Conservation (phyloP, 1,140 invertebrate genomes). For the Semibalanus balanoides region DNA sequence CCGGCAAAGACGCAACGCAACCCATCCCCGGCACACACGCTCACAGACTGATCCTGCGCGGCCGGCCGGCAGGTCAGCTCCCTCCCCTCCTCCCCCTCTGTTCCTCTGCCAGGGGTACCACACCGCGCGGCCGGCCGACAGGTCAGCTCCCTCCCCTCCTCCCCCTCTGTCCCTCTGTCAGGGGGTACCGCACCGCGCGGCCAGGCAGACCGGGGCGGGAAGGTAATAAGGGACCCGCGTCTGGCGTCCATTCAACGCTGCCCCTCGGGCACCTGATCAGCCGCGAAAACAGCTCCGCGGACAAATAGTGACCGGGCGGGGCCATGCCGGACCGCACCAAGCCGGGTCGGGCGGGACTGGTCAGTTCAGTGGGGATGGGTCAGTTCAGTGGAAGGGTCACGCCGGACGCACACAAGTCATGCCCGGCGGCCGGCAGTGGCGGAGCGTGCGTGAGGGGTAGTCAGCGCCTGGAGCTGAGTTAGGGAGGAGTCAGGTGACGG, state of each 20-base stretch:
- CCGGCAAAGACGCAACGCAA: slow-evolving; percentile 39
- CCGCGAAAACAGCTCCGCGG: background rate
- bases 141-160: background rate
- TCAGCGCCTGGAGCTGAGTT: background rate
- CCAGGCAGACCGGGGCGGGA: too few species aligned
- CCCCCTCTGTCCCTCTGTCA: background rate
- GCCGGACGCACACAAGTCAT: background rate
- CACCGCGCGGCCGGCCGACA: too few species aligned
- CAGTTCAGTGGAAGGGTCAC: too few species aligned
- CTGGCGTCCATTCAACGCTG: background rate
- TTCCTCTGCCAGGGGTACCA: background rate
- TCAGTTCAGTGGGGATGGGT: too few species aligned
- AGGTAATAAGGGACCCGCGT: too few species aligned
- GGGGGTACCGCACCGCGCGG: too few species aligned
- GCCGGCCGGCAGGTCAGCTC: too few species aligned
- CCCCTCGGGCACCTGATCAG: background rate
- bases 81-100: background rate
- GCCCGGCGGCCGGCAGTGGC: too few species aligned
- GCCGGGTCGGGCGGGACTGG: too few species aligned
- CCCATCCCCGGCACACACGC: slow-evolving; percentile 17
- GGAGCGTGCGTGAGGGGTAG: background rate
- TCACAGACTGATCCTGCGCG: background rate
- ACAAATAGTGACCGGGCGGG: background rate
- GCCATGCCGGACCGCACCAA: too few species aligned
- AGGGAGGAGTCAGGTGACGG: too few species aligned